Evolutionary conservation across 2,113 vertebrate genomes (phyloP).

Genomic region (Ibidorhyncha struthersii): DNA sequence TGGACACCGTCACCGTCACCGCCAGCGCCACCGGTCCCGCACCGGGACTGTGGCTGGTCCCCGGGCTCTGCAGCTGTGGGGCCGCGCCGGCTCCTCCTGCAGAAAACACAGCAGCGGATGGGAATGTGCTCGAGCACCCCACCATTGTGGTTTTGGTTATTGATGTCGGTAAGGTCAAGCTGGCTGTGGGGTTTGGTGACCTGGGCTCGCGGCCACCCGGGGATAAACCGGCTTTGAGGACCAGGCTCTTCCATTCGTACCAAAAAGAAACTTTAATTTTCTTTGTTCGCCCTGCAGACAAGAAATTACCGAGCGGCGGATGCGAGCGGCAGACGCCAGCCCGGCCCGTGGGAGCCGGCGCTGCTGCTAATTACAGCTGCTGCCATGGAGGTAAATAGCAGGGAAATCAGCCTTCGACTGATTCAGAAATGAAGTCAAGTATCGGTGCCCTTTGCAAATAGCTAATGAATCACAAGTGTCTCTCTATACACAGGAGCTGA

Average conservation of each 20-base stretch:
- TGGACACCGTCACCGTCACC: not conserved
- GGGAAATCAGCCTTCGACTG: not conserved
- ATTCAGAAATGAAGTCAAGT: not conserved
- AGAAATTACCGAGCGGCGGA: not conserved
- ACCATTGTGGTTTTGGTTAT: accelerated
- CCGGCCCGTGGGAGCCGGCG: not conserved
- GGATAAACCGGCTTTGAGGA: accelerated
- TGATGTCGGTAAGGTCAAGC: accelerated
- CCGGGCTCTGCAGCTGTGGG: accelerated
- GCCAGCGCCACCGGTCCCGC: not conserved
- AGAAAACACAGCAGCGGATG: accelerated
- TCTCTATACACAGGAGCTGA: not conserved
- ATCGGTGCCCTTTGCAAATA: not conserved
- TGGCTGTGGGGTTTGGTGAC: not conserved
- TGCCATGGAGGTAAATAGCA: slow-evolving; percentile 4
- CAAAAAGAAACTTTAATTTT: not conserved
- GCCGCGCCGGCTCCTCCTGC: accelerated
- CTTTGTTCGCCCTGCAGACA: not conserved
- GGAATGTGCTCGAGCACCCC: accelerated
- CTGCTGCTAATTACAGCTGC: not conserved
- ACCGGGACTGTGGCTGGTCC: accelerated
- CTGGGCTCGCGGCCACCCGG: accelerated
- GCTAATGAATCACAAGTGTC: not conserved
- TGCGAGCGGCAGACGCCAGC: not conserved
- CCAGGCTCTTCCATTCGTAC: accelerated